These are phyloP conservation scores for Rhinogobius similis DNA, from an alignment of 2,113 vertebrate genomes.

Conservation along the genomic window DNA sequence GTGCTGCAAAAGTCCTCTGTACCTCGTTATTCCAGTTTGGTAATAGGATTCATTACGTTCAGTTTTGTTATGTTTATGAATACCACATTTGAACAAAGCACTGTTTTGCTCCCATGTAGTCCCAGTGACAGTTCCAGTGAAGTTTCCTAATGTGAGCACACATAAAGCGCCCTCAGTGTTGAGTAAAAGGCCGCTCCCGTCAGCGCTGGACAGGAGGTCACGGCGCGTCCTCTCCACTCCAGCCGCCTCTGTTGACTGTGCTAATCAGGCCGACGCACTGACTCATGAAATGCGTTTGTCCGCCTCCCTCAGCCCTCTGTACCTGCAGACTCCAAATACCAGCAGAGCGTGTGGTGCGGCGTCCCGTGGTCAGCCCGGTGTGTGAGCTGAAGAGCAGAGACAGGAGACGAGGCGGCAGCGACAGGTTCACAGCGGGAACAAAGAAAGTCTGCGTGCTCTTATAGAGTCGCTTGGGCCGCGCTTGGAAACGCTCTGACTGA, in stretches of 20 bases:
- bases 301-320: constrained; percentile 39
- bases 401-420: constrained; percentile 40
- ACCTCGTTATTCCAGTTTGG: too few species aligned
- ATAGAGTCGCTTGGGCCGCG: too few species aligned
- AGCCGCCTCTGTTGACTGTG: constrained; percentile 48
- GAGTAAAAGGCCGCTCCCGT: neutral
- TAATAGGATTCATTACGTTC: too few species aligned
- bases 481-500: neutral
- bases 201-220: constrained; percentile 39
- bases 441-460: neutral
- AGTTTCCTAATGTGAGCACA: neutral
- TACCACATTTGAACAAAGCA: neutral
- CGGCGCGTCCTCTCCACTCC: constrained; percentile 36
- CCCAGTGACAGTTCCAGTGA: neutral
- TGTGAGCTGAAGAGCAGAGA: constrained; percentile 49
- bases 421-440: constrained; percentile 52
- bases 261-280: constrained; percentile 56
- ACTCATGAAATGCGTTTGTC: constrained; percentile 61
- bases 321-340: constrained; percentile 61
- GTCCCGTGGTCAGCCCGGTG: constrained; percentile 33
- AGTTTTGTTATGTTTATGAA: too few species aligned
- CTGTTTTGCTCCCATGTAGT: neutral
- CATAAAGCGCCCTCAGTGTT: constrained; percentile 1
- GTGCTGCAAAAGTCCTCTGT: too few species aligned
- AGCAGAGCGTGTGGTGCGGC: constrained; percentile 35